Base-by-base conservation (phyloP, 2,113 vertebrate species). In the Hucho hucho region DNA sequence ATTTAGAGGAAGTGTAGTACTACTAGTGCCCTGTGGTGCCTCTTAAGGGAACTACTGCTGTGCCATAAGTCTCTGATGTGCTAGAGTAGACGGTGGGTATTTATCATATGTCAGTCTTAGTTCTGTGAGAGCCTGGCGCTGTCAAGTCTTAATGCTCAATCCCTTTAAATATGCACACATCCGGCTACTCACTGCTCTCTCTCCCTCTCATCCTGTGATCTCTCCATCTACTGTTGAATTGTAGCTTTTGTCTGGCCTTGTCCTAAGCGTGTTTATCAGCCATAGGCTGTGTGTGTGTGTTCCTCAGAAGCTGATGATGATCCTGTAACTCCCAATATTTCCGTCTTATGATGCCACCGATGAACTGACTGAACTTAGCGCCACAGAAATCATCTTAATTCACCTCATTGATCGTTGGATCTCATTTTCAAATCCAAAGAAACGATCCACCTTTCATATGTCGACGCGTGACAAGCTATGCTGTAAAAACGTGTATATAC, bases 381-480 rank as follows among this genome's bases (percentile, higher is more conserved):
- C 3, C 49, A 56, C 58, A 59, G 37, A 59, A 59, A 56, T 5
- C 18, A 20, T 59, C 58, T 59, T 59, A 5, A 20, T 59, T 59
- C 43, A 53, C 53, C 67, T 74, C 64, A 25, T 59, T 58, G 24
- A 79, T 75, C 53, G 9, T 61, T 69, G 64, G 29, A 64, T 32
- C 26, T 67, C 12, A 63, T 63, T 46, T 24, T 72, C 47, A 49
- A 70, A 75, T 75, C 74, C 73, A 80, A 80, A 80, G 69, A 80
- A 63, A 70, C 65, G 7, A 37, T 46, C 71, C 26, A 56, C 64
- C 47, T 63, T 49, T 6, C 67, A 56, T 64, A 29, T 67, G 66
- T 18, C 22, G 14, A n/a, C 53, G 26, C 25, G 7, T 37, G 7
- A 37, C 37, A 37, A 9, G 37, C 2, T 43, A 12, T 43, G 37